Evolutionary conservation across 1,140 invertebrate species (phyloP).

Genomic region (Drosophila navojoa): DNA sequence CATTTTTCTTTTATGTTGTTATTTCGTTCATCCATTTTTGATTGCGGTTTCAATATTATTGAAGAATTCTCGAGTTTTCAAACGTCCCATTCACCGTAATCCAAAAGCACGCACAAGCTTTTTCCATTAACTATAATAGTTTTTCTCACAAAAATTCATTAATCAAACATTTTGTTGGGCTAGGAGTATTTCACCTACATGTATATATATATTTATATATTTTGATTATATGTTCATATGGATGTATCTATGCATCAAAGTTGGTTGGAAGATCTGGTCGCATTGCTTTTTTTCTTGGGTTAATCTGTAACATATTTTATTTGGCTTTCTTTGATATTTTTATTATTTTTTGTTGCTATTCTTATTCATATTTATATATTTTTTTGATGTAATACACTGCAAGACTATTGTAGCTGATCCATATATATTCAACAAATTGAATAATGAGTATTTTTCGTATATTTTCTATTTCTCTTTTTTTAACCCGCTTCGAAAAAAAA

Average conservation of each 20-base stretch:
- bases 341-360: constrained; percentile 48
- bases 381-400: constrained; percentile 46
- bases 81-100: constrained; percentile 9
- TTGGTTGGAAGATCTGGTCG: constrained; percentile 17
- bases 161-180: constrained; percentile 14
- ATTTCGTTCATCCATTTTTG: constrained; percentile 21
- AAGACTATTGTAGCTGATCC: constrained; percentile 53
- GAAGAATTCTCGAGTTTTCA: constrained; percentile 7
- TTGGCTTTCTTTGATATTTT: constrained; percentile 36
- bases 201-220: background rate
- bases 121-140: constrained; percentile 11
- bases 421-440: constrained; percentile 71
- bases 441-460: constrained; percentile 79
- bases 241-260: constrained; percentile 10
- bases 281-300: constrained; percentile 33
- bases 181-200: constrained; percentile 22
- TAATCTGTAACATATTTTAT: constrained; percentile 45
- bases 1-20: constrained; percentile 17
- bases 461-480: constrained; percentile 83
- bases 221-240: background rate
- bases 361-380: constrained; percentile 45
- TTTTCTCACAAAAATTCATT: constrained; percentile 3
- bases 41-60: constrained; percentile 36
- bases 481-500: constrained; percentile 69
- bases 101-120: constrained; percentile 30